A percentile compares a stretch with the other conserved stretches of the same genome.
Evolutionary conservation across 2,888 invertebrate genomes (phyloP).

Genomic region (Hirtodrosophila histrioides): DNA sequence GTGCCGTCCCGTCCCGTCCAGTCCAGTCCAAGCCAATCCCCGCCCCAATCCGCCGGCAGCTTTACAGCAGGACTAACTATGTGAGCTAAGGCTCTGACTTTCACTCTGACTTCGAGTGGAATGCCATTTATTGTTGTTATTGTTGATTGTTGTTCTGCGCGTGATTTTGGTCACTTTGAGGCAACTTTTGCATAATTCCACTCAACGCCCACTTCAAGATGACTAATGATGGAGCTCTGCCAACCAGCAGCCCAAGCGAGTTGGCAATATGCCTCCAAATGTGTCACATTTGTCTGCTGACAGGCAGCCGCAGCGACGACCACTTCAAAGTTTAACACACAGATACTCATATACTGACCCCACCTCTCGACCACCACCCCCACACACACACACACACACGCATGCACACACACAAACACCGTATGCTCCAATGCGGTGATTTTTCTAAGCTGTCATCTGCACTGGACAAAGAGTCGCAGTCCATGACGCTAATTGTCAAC

Average conservation of each 20-base stretch:
- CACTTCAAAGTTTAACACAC: slow-evolving; percentile 61
- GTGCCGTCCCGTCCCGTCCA: neutral
- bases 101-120: slow-evolving; percentile 48
- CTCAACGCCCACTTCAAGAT: slow-evolving; percentile 78
- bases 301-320: slow-evolving; percentile 42
- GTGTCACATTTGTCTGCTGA: slow-evolving; percentile 73
- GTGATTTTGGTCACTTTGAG: slow-evolving; percentile 62
- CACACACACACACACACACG: slow-evolving; percentile 1
- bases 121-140: slow-evolving; percentile 39
- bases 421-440: slow-evolving; percentile 50
- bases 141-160: slow-evolving; percentile 39
- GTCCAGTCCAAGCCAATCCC: slow-evolving; percentile 1
- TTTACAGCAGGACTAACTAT: slow-evolving; percentile 18
- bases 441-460: slow-evolving; percentile 77
- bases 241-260: slow-evolving; percentile 16
- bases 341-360: slow-evolving; percentile 2
- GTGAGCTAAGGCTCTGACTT: slow-evolving; percentile 38
- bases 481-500: slow-evolving; percentile 59
- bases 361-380: no score
- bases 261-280: slow-evolving; percentile 61
- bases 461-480: slow-evolving; percentile 45
- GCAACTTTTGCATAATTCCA: slow-evolving; percentile 75
- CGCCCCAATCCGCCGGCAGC: slow-evolving; percentile 17
- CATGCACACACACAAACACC: neutral
- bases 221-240: slow-evolving; percentile 71